These are phyloP conservation scores for Heliconius ethilla DNA, from an alignment of 2,888 invertebrate species.

Conservation along the genomic window DNA sequence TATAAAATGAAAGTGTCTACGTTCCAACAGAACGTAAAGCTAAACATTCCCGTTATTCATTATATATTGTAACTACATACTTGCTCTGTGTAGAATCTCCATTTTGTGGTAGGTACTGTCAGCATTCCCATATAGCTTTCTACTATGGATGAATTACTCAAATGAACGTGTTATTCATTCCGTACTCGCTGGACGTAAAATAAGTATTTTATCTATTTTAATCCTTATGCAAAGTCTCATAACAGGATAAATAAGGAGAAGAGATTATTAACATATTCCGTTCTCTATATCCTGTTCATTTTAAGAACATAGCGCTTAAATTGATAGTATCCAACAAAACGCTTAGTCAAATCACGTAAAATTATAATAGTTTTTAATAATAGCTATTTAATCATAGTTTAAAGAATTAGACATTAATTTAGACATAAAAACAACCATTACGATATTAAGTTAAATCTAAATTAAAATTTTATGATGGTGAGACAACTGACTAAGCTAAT, in stretches of 20 bases:
- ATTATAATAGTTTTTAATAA: too few species aligned
- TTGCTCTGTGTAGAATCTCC: constrained; percentile 56
- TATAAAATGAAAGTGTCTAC: constrained; percentile 35
- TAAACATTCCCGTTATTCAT: constrained; percentile 72
- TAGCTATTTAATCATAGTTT: too few species aligned
- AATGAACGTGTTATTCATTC: background rate
- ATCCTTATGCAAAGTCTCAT: background rate
- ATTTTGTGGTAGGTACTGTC: constrained; percentile 36
- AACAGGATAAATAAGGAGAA: too few species aligned
- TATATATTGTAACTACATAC: constrained; percentile 54
- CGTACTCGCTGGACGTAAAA: background rate
- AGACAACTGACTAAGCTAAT: background rate
- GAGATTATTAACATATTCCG: background rate
- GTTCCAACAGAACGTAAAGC: constrained; percentile 50
- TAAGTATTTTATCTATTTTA: background rate
- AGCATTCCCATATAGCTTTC: background rate
- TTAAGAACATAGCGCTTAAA: too few species aligned
- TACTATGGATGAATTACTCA: background rate
- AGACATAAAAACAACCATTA: background rate
- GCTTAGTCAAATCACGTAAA: too few species aligned
- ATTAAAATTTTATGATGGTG: background rate
- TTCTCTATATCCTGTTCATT: background rate
- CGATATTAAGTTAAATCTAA: background rate
- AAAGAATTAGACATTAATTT: background rate
- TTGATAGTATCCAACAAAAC: too few species aligned